Conservation (phyloP, 2,888 invertebrate genomes). For the Aleiodes testaceus region DNA sequence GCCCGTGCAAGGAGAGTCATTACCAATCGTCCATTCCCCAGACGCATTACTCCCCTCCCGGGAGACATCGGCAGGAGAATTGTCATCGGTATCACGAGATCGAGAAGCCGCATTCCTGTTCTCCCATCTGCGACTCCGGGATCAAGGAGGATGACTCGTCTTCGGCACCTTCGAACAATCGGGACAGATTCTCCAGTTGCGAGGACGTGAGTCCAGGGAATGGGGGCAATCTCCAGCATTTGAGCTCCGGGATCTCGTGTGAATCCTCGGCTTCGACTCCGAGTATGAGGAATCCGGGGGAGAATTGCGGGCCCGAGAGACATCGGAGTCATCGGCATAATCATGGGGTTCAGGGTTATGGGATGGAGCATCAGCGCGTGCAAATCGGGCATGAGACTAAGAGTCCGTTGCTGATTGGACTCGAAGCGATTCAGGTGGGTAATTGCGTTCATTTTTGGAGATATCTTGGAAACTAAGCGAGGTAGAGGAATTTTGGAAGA, state of each 20-base stretch:
- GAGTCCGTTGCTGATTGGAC: constrained; percentile 60
- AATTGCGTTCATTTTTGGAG: neutral
- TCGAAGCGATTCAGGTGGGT: constrained; percentile 64
- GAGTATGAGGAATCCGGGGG: constrained; percentile 63
- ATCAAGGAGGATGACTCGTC: constrained; percentile 35
- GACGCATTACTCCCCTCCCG: constrained; percentile 25
- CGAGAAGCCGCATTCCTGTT: constrained; percentile 33
- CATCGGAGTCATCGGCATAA: constrained; percentile 59
- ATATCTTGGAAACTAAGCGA: no score
- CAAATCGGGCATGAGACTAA: constrained; percentile 56
- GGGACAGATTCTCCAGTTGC: constrained; percentile 36
- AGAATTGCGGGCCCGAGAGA: constrained; percentile 60
- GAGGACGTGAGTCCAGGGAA: constrained; percentile 26
- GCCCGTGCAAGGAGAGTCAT: constrained; percentile 27
- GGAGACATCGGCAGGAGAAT: constrained; percentile 15
- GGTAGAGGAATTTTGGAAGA: no score
- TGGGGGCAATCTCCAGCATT: constrained; percentile 59
- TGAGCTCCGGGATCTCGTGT: constrained; percentile 64
- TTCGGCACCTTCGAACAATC: constrained; percentile 38
- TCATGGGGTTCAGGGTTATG: constrained; percentile 44
- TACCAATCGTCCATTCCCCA: constrained; percentile 33
- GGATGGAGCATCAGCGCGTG: constrained; percentile 39
- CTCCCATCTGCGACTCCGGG: constrained; percentile 41
- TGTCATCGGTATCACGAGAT: constrained; percentile 44
- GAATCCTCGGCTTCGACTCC: constrained; percentile 65